These are phyloP conservation scores for Palythoa caribaeorum DNA, from an alignment of 92 coral and sea anemone genomes.

Conservation along the genomic window DNA sequence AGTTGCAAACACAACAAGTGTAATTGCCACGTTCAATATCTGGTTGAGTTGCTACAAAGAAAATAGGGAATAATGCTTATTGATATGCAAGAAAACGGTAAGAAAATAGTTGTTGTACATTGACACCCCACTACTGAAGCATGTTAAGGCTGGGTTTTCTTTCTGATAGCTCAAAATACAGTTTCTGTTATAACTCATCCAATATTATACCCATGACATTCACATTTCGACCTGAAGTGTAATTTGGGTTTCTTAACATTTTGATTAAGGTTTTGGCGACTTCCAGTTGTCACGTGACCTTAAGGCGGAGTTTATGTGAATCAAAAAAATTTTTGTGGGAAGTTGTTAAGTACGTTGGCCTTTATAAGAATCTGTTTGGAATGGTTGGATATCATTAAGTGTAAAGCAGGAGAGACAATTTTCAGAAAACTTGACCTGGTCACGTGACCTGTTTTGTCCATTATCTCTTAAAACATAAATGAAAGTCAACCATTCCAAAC, in stretches of 20 bases:
- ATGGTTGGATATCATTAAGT: slow-evolving; percentile 14
- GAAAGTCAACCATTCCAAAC: slow-evolving; percentile 10
- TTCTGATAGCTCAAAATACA: slow-evolving; percentile 6
- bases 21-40: slow-evolving; percentile 8
- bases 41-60: slow-evolving; percentile 16
- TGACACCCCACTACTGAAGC: slow-evolving; percentile 8
- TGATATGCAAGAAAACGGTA: slow-evolving; percentile 1
- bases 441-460: slow-evolving; percentile 11
- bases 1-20: slow-evolving; percentile 15
- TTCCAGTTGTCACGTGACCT: slow-evolving; percentile 7
- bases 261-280: slow-evolving; percentile 7
- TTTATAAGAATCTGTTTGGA: slow-evolving; percentile 9
- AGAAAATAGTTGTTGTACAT: slow-evolving; percentile 5
- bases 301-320: slow-evolving; percentile 16
- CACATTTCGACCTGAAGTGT: slow-evolving; percentile 14
- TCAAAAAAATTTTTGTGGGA: background rate
- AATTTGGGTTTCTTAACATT: slow-evolving; percentile 10
- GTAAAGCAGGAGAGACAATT: slow-evolving; percentile 4
- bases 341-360: slow-evolving; percentile 9
- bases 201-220: slow-evolving; percentile 13
- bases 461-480: slow-evolving; percentile 11
- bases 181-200: slow-evolving; percentile 12
- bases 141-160: slow-evolving; percentile 5
- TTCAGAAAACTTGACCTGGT: slow-evolving; percentile 13
- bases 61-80: slow-evolving; percentile 10